Conservation (phyloP, 2,888 invertebrate genomes). For the Amphipyra berbera region DNA sequence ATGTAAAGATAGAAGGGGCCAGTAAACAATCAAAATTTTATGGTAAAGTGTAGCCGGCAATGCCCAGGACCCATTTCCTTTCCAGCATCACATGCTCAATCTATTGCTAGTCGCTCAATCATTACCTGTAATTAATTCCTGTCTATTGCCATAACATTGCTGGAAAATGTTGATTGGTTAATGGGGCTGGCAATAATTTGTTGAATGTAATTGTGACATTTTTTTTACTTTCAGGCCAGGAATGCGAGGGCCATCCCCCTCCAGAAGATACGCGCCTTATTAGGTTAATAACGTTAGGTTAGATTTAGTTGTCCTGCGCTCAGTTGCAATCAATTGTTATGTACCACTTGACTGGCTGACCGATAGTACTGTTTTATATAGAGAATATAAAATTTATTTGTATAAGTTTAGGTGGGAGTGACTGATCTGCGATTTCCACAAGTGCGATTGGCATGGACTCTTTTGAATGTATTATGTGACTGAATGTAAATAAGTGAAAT, state of each 20-base stretch:
- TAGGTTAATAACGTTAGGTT: constrained; percentile 74
- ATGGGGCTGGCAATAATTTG: neutral
- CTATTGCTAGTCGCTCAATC: too few relatives aligned
- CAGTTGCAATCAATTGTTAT: constrained; percentile 65
- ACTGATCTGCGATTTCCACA: constrained; percentile 69
- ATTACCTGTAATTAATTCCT: too few relatives aligned
- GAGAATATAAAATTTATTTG: constrained; percentile 67
- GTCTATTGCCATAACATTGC: too few relatives aligned
- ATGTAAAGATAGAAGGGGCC: too few relatives aligned
- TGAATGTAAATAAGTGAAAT: constrained; percentile 84
- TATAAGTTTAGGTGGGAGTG: constrained; percentile 70
- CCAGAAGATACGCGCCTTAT: constrained; percentile 96
- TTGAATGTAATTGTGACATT: constrained; percentile 53
- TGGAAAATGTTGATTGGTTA: too few relatives aligned
- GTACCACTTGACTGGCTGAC: constrained; percentile 70
- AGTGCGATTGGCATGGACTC: constrained; percentile 70
- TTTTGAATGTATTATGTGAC: constrained; percentile 67
- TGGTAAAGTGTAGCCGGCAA: neutral
- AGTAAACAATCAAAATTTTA: neutral
- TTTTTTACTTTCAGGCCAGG: constrained; percentile 91
- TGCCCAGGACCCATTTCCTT: too few relatives aligned
- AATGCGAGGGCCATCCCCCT: constrained; percentile 95
- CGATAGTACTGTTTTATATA: constrained; percentile 71
- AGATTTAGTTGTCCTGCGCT: constrained; percentile 63
- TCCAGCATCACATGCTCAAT: too few relatives aligned